Evolutionary conservation across 2,113 vertebrate species (phyloP).

Genomic region (Varanus komodoensis): DNA sequence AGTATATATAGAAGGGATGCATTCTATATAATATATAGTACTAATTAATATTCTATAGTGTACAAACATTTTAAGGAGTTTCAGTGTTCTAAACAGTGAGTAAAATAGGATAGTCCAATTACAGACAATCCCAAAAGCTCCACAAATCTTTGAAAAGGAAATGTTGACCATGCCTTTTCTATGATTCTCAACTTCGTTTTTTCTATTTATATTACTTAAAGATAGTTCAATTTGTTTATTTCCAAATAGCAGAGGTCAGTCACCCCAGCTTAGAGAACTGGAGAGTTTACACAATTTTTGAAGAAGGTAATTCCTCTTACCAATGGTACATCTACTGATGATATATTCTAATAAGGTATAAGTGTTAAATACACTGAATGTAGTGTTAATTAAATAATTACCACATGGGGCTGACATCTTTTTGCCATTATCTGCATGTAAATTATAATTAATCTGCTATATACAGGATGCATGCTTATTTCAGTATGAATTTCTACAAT

Average conservation of each 20-base stretch:
- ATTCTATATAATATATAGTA: too few relatives aligned
- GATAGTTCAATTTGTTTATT: not conserved
- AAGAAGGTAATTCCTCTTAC: not conserved
- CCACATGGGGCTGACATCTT: not conserved
- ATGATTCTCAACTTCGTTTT: not conserved
- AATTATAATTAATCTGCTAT: not conserved
- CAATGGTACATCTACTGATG: constrained; percentile 12
- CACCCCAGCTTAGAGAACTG: not conserved
- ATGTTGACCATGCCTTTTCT: not conserved
- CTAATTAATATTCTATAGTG: too few relatives aligned
- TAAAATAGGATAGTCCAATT: not conserved
- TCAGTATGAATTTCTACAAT: not conserved
- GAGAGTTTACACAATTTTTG: not conserved
- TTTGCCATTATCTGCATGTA: not conserved
- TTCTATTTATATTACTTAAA: not conserved
- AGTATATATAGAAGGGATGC: too few relatives aligned
- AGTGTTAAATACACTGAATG: not conserved
- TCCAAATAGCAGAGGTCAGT: not conserved
- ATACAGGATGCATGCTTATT: not conserved
- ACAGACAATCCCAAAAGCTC: not conserved
- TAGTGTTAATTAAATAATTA: constrained; percentile 11
- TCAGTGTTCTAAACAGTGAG: not conserved
- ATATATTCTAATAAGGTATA: not conserved
- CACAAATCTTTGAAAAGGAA: not conserved
- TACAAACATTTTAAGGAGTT: constrained; percentile 21